Evolutionary conservation across 2,113 vertebrate species (phyloP).

Genomic region (Megaleporinus macrocephalus): DNA sequence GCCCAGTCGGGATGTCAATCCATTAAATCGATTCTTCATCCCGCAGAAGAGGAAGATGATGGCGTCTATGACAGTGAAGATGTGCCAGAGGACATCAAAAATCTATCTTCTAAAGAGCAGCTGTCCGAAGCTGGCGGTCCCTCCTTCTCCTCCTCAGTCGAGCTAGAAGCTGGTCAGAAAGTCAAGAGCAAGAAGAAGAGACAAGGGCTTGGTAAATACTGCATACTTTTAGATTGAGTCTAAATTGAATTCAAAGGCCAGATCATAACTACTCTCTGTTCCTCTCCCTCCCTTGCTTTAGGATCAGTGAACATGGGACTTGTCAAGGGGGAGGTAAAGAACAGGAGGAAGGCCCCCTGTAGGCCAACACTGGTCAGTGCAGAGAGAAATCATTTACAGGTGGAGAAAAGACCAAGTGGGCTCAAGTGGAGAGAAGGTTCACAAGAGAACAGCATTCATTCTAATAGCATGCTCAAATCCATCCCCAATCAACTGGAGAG

Average conservation of each 20-base stretch:
- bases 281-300: slow-evolving; percentile 7
- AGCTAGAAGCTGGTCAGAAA: slow-evolving; percentile 88
- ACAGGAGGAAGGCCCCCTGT: slow-evolving; percentile 65
- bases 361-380: slow-evolving; percentile 47
- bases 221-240: background rate
- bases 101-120: slow-evolving; percentile 73
- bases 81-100: slow-evolving; percentile 71
- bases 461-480: slow-evolving; percentile 66
- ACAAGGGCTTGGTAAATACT: slow-evolving; percentile 80
- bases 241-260: slow-evolving; percentile 5
- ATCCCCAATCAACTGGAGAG: slow-evolving; percentile 71
- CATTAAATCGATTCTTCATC: slow-evolving; percentile 52
- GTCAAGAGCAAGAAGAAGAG: slow-evolving; percentile 86
- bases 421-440: slow-evolving; percentile 65
- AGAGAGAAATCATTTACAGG: slow-evolving; percentile 68
- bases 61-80: slow-evolving; percentile 85
- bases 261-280: background rate
- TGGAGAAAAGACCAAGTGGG: slow-evolving; percentile 66
- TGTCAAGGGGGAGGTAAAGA: slow-evolving; percentile 80
- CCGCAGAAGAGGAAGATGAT: slow-evolving; percentile 79
- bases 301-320: slow-evolving; percentile 67
- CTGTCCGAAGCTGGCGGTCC: slow-evolving; percentile 72
- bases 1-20: slow-evolving; percentile 42
- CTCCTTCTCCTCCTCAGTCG: slow-evolving; percentile 85
- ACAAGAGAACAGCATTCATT: slow-evolving; percentile 58